These are phyloP conservation scores for Dioctria rufipes DNA, from an alignment of 2,888 invertebrate species.

Conservation along the genomic window DNA sequence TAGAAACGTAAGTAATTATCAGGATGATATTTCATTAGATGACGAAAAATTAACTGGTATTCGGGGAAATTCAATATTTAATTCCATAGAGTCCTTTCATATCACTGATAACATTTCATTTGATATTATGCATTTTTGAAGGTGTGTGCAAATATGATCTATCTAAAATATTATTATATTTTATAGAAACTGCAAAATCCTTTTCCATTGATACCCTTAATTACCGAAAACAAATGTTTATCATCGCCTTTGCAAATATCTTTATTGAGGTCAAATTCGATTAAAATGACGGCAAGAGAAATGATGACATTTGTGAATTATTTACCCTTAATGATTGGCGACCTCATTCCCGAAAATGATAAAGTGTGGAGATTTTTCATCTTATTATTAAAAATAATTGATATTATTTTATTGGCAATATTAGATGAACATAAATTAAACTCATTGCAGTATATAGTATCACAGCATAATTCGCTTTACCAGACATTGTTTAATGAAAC, in stretches of 20 bases:
- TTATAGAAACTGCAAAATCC: too few relatives aligned
- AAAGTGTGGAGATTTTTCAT: conserved; percentile 32
- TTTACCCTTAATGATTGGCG: too few relatives aligned
- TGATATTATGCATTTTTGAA: conserved; percentile 33
- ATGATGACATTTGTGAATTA: conserved; percentile 28
- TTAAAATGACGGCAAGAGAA: conserved; percentile 41
- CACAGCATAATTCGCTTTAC: conserved; percentile 51
- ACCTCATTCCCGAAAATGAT: too few relatives aligned
- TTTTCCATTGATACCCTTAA: too few relatives aligned
- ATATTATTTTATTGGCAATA: not conserved
- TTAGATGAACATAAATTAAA: conserved; percentile 23
- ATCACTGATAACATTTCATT: conserved; percentile 40
- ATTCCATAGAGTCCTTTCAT: conserved; percentile 48
- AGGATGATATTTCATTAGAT: not conserved
- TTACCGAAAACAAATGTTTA: conserved; percentile 34
- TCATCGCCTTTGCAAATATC: not conserved
- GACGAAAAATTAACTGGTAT: conserved; percentile 43
- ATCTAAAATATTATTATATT: conserved; percentile 35
- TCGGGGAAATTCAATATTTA: conserved; percentile 36
- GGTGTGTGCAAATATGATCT: conserved; percentile 51
- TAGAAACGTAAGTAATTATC: not conserved
- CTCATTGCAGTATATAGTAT: conserved; percentile 52
- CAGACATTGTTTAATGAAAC: conserved; percentile 52
- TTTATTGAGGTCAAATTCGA: conserved; percentile 12
- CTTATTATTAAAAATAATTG: conserved; percentile 17